Percentiles rank a stretch among this genome's conserved stretches.
Evolutionary conservation across 2,888 invertebrate species (phyloP).

Genomic region (Neoitamus cyanurus): DNA sequence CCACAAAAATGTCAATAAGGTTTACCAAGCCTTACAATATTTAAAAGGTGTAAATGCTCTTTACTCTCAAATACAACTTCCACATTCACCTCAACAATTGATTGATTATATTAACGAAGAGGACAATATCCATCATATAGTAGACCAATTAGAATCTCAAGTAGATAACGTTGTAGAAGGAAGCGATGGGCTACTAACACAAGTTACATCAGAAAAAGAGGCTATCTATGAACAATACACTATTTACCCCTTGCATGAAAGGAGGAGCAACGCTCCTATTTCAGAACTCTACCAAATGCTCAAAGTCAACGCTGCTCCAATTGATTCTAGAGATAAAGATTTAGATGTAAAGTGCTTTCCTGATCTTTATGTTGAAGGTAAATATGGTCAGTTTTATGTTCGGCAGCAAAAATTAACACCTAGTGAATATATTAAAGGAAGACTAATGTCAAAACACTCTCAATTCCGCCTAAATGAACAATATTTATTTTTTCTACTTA

Average conservation of each 20-base stretch:
- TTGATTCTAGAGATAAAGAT: constrained; percentile 53
- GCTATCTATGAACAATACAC: constrained; percentile 53
- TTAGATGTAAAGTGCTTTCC: constrained; percentile 55
- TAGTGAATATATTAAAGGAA: constrained; percentile 54
- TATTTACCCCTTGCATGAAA: constrained; percentile 52
- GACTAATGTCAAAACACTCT: constrained; percentile 55
- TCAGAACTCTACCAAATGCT: constrained; percentile 55
- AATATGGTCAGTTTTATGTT: constrained; percentile 51
- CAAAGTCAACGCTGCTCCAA: constrained; percentile 52
- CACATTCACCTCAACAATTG: constrained; percentile 47
- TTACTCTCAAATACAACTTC: constrained; percentile 56
- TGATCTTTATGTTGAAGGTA: constrained; percentile 52
- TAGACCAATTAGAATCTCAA: constrained; percentile 16
- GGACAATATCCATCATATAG: constrained; percentile 13
- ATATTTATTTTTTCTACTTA: constrained; percentile 55
- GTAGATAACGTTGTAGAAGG: constrained; percentile 8
- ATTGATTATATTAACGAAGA: constrained; percentile 10
- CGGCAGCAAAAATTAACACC: constrained; percentile 50
- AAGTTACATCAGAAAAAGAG: constrained; percentile 50
- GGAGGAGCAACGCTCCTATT: constrained; percentile 52
- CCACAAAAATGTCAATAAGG: constrained; percentile 57
- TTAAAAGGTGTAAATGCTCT: constrained; percentile 57
- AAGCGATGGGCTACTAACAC: constrained; percentile 21
- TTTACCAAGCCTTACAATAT: constrained; percentile 56
- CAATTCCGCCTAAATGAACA: constrained; percentile 54